These are phyloP conservation scores for Hydractinia echinata DNA, from an alignment of 30 jellyfish, hydroid and myxozoan species.

Conservation along the genomic window DNA sequence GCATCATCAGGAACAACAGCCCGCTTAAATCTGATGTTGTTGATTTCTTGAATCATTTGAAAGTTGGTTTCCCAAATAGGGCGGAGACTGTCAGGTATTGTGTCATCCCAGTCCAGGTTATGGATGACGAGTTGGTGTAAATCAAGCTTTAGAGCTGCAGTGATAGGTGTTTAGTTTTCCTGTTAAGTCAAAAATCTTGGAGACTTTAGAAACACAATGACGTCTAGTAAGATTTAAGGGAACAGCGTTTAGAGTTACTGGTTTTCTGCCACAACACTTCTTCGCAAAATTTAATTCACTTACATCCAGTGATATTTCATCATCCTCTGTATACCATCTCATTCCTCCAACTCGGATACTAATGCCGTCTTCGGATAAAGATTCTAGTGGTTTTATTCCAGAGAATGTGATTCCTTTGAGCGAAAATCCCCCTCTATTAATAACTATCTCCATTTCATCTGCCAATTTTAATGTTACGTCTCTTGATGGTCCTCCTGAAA, in stretches of 20 bases:
- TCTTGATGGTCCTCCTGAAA: background rate
- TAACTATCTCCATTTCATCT: too few relatives aligned
- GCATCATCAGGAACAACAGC: background rate
- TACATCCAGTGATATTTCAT: background rate
- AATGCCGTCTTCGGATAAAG: too few relatives aligned
- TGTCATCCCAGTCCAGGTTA: constrained; percentile 3
- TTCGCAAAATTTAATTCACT: constrained; percentile 8
- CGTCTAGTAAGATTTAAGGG: background rate
- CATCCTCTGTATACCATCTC: too few relatives aligned
- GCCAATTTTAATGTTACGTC: background rate
- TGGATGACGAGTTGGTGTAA: constrained; percentile 2
- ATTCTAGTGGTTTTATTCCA: too few relatives aligned
- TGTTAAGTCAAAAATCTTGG: constrained; percentile 19
- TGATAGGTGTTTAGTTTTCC: background rate
- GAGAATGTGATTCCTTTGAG: too few relatives aligned
- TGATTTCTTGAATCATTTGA: constrained; percentile 6
- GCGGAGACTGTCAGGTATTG: background rate
- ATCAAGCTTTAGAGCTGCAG: constrained; percentile 7
- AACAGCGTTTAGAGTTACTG: background rate
- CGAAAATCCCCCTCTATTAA: too few relatives aligned
- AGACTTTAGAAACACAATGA: constrained; percentile 5
- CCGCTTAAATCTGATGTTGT: background rate
- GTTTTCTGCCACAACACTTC: background rate
- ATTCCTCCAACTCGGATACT: too few relatives aligned
- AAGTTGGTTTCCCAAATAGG: constrained; percentile 7